Percentiles rank a stretch among this genome's conserved stretches.
Evolutionary conservation across 2,797 vertebrate species (phyloP).

Genomic region (Phoebastria nigripes): DNA sequence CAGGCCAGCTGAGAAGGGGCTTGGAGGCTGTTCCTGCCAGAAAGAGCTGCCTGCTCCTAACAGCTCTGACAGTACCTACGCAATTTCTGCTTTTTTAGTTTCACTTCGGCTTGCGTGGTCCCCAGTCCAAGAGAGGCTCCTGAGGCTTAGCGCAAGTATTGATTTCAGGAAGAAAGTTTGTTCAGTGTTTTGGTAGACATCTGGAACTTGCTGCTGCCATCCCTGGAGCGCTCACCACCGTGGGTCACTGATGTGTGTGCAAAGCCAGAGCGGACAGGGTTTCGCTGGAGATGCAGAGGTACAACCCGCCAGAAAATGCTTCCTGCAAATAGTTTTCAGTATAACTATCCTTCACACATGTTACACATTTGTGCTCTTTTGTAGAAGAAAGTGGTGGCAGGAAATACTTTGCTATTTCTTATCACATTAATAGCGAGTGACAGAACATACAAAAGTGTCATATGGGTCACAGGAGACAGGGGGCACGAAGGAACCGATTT

Average conservation of each 20-base stretch:
- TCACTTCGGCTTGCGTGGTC: neutral
- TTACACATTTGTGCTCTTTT: neutral
- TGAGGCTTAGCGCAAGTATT: neutral
- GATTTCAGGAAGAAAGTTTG: neutral
- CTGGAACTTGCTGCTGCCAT: neutral
- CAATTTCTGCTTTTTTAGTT: neutral
- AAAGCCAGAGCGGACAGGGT: neutral
- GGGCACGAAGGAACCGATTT: neutral
- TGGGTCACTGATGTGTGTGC: neutral
- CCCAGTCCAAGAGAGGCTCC: neutral
- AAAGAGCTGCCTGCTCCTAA: neutral
- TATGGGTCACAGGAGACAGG: neutral
- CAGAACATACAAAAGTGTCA: fast-evolving
- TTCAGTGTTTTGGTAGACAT: neutral
- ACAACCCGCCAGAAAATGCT: neutral
- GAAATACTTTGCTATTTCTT: neutral
- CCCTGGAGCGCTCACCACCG: fast-evolving
- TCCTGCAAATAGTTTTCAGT: neutral
- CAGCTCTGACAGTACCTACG: neutral
- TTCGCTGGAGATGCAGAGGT: neutral
- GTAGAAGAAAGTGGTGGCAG: neutral
- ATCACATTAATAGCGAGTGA: neutral
- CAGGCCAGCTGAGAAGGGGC: neutral
- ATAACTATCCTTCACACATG: neutral
- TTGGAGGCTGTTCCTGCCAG: neutral